These are phyloP conservation scores for Drosophila flavopinicola DNA, from an alignment of 2,888 invertebrate genomes.

Conservation along the genomic window DNA sequence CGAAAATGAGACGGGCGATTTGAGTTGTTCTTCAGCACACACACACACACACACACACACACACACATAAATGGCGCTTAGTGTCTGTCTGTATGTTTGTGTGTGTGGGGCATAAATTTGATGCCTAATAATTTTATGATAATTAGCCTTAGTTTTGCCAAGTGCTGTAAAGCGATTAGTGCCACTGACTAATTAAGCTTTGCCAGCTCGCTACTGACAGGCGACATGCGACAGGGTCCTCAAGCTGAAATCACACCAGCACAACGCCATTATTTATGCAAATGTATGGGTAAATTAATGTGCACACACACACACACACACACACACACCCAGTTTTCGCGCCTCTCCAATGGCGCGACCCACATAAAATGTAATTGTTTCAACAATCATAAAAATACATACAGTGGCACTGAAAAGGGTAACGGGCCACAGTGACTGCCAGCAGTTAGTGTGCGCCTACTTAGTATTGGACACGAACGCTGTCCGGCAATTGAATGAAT, in stretches of 20 bases:
- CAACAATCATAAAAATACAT: slow-evolving; percentile 47
- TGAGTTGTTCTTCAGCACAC: slow-evolving; percentile 40
- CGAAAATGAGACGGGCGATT: slow-evolving; percentile 73
- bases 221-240: slow-evolving; percentile 36
- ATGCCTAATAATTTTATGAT: slow-evolving; percentile 77
- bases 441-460: slow-evolving; percentile 35
- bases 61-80: slow-evolving; percentile 11
- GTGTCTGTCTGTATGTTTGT: slow-evolving; percentile 18
- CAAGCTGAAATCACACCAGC: slow-evolving; percentile 14
- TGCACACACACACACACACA: too few relatives aligned
- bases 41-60: neutral
- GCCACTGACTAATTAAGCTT: slow-evolving; percentile 70
- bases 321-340: too few relatives aligned
- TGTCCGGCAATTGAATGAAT: slow-evolving; percentile 66
- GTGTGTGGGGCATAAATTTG: slow-evolving; percentile 58
- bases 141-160: slow-evolving; percentile 70
- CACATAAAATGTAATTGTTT: slow-evolving; percentile 68
- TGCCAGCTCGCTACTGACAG: slow-evolving; percentile 49
- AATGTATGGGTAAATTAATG: slow-evolving; percentile 42
- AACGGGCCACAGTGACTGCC: neutral
- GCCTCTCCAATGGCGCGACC: slow-evolving; percentile 11
- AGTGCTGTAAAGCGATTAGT: slow-evolving; percentile 74
- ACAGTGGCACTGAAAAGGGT: neutral
- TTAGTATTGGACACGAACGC: slow-evolving; percentile 59
- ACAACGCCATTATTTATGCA: slow-evolving; percentile 49